Evolutionary conservation across 1,140 invertebrate genomes (phyloP), one percentile per base, ranked within the genome.

Genomic region (Stratiolaelaps scimitus): DNA sequence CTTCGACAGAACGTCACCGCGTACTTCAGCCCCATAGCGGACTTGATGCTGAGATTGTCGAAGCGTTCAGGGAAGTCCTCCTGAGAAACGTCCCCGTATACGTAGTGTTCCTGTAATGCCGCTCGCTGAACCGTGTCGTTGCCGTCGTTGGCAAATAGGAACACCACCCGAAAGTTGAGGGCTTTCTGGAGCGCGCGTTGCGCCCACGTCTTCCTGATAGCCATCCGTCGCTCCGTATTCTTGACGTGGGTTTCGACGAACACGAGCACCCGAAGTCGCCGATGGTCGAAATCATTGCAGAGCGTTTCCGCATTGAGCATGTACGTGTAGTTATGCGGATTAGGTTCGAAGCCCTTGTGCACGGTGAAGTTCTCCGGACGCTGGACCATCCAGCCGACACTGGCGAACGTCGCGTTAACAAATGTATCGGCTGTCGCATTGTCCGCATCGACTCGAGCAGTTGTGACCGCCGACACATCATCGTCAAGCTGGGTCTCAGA

Each of bases 71-170:
- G 19, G 48, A 76, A 76, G 64, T 75, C 71, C 47, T 74, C 73
- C 69, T 78, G 76, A 4, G 78, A 72, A 26, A 79, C 74, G 68
- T 79, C 78, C n/a, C 73, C 73, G 66, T 75, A 77, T 10, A 53
- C 65, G 26, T 72, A 68, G 30, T 68, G 68, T 68, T 78, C 77
- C 29, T 72, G 64, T 43, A 71, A 64, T 7, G 77, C 67, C 20
- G 68, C 67, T 2, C 69, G 66, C 68, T 76, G 72, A 5, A 70
- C 66, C 7, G 19, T 17, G 30, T 65, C 29, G 1, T 19, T 45
- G 10, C 43, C 28, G 6, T 47, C 30, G n/a, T 26, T 64, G 15
- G 71, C 72, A 1, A 72, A 43, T 26, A 72, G 43, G 45, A 72
- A 72, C 1, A 70, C 66, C 26, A 73, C 64, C 17, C 70, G 43